Conservation (phyloP, 1,140 invertebrate species). For the Microplitis demolitor region DNA sequence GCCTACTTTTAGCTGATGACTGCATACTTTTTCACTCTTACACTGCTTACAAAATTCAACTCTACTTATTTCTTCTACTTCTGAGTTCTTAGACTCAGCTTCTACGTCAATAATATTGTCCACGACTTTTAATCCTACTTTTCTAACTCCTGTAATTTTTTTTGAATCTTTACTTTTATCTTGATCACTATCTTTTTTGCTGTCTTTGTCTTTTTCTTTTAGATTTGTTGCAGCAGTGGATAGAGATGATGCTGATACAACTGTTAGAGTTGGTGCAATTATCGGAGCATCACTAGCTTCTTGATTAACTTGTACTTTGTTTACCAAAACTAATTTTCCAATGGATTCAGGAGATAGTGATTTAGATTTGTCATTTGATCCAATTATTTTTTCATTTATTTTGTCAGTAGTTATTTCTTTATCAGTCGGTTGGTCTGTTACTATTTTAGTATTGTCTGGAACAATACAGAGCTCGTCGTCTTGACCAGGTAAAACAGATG, state of each 20-base stretch:
- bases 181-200: constrained; percentile 7
- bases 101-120: constrained; percentile 51
- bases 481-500: constrained; percentile 52
- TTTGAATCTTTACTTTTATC: not conserved
- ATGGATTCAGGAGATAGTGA: not conserved
- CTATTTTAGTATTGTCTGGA: constrained; percentile 55
- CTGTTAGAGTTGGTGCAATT: too few species aligned
- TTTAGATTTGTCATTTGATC: not conserved
- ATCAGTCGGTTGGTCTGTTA: constrained; percentile 29
- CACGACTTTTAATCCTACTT: constrained; percentile 17
- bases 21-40: constrained; percentile 46
- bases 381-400: constrained; percentile 5
- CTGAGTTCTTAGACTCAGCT: constrained; percentile 47
- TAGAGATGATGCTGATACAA: too few species aligned
- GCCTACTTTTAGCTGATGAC: constrained; percentile 53
- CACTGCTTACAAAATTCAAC: constrained; percentile 54
- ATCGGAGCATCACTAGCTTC: too few species aligned
- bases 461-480: constrained; percentile 59
- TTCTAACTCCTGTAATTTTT: not conserved
- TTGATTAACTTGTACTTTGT: too few species aligned
- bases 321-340: not conserved
- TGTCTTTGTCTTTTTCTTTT: not conserved
- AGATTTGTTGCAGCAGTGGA: too few species aligned
- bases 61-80: constrained; percentile 50
- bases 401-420: not conserved